Evolutionary conservation across 2,113 vertebrate species (phyloP).

Genomic region (Callorhinus ursinus): DNA sequence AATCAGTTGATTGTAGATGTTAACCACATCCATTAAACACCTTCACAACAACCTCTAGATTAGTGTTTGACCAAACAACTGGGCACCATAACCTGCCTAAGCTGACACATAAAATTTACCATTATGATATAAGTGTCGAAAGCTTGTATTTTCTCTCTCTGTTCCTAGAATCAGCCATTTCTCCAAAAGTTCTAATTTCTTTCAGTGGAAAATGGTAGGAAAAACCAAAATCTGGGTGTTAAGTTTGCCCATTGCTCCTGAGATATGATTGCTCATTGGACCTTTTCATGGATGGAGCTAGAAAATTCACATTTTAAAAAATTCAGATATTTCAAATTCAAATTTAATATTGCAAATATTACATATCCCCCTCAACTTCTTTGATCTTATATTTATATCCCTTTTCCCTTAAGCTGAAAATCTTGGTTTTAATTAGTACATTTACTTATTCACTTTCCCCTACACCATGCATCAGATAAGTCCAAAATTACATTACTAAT

Average conservation of each 20-base stretch:
- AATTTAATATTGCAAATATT: not conserved
- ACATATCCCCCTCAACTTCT: not conserved
- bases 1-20: not conserved
- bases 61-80: not conserved
- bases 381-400: not conserved
- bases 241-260: not conserved
- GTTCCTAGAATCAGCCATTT: not conserved
- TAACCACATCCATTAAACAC: not conserved
- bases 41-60: not conserved
- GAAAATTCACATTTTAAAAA: not conserved
- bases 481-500: not conserved
- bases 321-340: not conserved
- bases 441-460: conserved; percentile 5
- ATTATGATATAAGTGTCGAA: not conserved
- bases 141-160: not conserved
- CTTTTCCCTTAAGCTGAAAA: not conserved
- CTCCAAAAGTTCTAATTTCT: not conserved
- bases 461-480: not conserved
- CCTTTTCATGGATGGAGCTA: not conserved
- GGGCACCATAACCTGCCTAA: not conserved
- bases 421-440: not conserved
- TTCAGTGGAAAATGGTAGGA: not conserved
- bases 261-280: not conserved
- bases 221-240: not conserved
- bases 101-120: not conserved